Percentiles rank a stretch among this genome's conserved stretches.
phyloP scores from a whole-genome alignment of 2,888 invertebrate genomes.

The Chrysolina oricalcia region DNA sequence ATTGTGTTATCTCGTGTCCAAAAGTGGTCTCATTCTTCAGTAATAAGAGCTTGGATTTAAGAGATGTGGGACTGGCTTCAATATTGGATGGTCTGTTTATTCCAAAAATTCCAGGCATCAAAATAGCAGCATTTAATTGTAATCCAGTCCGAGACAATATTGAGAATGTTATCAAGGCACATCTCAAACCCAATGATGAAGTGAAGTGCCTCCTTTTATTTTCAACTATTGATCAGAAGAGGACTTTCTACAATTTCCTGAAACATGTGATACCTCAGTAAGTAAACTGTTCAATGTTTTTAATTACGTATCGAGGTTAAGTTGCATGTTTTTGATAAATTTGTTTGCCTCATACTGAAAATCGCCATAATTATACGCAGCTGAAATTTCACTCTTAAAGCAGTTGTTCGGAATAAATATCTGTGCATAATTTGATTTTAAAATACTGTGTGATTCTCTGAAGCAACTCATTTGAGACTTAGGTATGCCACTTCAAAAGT shows the following conservation, averaged over 20 bases:
- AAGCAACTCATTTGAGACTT: too few relatives aligned
- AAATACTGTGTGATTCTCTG: too few relatives aligned
- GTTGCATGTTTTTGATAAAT: too few relatives aligned
- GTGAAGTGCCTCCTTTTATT: slow-evolving; percentile 62
- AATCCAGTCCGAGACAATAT: slow-evolving; percentile 44
- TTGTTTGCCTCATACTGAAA: too few relatives aligned
- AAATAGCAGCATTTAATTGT: slow-evolving; percentile 60
- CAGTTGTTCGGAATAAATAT: too few relatives aligned
- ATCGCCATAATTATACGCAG: too few relatives aligned
- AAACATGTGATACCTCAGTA: slow-evolving; percentile 58
- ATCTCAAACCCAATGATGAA: slow-evolving; percentile 55
- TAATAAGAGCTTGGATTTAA: slow-evolving; percentile 41
- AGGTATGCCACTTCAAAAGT: too few relatives aligned
- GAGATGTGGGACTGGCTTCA: slow-evolving; percentile 45
- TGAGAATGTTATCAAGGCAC: slow-evolving; percentile 30
- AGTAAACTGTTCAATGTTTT: slow-evolving; percentile 39
- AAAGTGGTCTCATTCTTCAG: slow-evolving; percentile 61
- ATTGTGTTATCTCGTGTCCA: slow-evolving; percentile 62
- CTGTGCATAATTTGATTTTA: too few relatives aligned
- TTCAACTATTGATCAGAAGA: slow-evolving; percentile 54
- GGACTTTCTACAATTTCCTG: slow-evolving; percentile 55
- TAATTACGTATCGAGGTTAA: too few relatives aligned
- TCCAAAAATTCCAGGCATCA: slow-evolving; percentile 63
- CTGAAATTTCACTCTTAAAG: too few relatives aligned
- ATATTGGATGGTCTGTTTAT: slow-evolving; percentile 61